These are phyloP conservation scores for Lutjanus campechanus DNA, from an alignment of 2,797 vertebrate genomes.

Conservation along the genomic window DNA sequence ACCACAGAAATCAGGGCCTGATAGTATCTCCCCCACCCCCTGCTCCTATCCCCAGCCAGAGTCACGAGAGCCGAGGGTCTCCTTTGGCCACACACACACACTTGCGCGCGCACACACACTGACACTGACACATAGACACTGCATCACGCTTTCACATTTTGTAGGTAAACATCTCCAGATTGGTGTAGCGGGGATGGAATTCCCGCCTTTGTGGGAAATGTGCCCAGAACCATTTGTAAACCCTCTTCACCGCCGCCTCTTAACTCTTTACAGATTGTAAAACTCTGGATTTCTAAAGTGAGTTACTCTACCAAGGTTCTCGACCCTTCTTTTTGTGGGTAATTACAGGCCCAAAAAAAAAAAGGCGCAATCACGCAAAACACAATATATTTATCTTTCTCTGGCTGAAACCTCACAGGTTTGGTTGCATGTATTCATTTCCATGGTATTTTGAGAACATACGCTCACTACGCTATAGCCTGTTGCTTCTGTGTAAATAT, in stretches of 20 bases:
- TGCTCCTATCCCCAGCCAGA: constrained; percentile 80
- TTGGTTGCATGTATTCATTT: constrained; percentile 39
- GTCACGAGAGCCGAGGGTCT: constrained; percentile 85
- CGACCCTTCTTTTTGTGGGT: constrained; percentile 46
- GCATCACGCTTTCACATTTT: constrained; percentile 78
- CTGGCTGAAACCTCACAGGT: constrained; percentile 33
- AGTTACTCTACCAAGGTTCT: constrained; percentile 64
- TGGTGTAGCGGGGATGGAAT: constrained; percentile 78
- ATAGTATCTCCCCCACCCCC: constrained; percentile 84
- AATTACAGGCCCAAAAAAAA: constrained; percentile 32
- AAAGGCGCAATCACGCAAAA: constrained; percentile 44
- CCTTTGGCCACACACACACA: constrained; percentile 86
- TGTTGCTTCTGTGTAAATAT: constrained; percentile 66
- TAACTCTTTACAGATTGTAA: constrained; percentile 84
- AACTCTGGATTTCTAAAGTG: constrained; percentile 77
- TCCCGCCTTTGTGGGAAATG: constrained; percentile 80
- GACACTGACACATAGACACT: constrained; percentile 64
- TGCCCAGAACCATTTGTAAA: constrained; percentile 85
- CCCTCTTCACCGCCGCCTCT: constrained; percentile 67
- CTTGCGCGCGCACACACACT: constrained; percentile 77
- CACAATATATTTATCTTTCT: constrained; percentile 40
- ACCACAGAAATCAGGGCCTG: constrained; percentile 86
- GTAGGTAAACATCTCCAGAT: constrained; percentile 87
- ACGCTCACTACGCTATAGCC: constrained; percentile 11
- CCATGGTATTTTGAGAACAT: constrained; percentile 29